A percentile compares a stretch with the other conserved stretches of the same genome.
Conservation (phyloP, 2,888 invertebrate species). For the Latrodectus hesperus region DNA sequence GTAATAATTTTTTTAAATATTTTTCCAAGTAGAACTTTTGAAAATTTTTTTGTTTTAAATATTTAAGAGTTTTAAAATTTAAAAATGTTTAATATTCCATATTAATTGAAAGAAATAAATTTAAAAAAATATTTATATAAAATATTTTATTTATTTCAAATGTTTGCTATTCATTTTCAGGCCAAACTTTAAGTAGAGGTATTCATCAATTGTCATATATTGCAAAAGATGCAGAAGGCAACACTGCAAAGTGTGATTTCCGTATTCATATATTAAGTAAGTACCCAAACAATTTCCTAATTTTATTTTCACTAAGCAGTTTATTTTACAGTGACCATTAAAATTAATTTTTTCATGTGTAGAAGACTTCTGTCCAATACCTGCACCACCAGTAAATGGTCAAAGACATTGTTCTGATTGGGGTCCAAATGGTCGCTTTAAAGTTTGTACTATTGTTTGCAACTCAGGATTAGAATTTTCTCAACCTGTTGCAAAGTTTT, state of each 20-base stretch:
- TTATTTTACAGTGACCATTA: background rate
- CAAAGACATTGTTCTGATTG: slow-evolving; percentile 93
- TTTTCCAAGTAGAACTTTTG: too few species aligned
- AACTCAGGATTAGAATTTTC: slow-evolving; percentile 90
- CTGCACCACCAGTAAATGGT: slow-evolving; percentile 93
- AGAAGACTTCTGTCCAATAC: slow-evolving; percentile 93
- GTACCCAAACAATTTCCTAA: slow-evolving; percentile 78
- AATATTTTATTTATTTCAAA: slow-evolving; percentile 3
- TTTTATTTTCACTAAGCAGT: background rate
- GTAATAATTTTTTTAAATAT: too few species aligned
- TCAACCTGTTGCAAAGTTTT: slow-evolving; percentile 94
- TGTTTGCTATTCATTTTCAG: background rate
- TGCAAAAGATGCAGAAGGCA: slow-evolving; percentile 93
- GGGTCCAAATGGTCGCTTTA: slow-evolving; percentile 97
- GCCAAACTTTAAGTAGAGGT: slow-evolving; percentile 71
- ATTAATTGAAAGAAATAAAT: too few species aligned
- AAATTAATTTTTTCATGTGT: background rate
- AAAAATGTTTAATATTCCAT: too few species aligned
- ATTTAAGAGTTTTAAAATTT: too few species aligned
- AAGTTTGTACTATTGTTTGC: slow-evolving; percentile 93
- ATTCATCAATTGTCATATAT: slow-evolving; percentile 84
- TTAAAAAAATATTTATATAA: too few species aligned
- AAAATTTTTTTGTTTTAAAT: too few species aligned
- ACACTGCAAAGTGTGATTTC: slow-evolving; percentile 92
- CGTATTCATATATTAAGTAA: slow-evolving; percentile 91